Base-by-base conservation (phyloP, 2,888 invertebrate species). In the Sinodicranocentrus sp. region DNA sequence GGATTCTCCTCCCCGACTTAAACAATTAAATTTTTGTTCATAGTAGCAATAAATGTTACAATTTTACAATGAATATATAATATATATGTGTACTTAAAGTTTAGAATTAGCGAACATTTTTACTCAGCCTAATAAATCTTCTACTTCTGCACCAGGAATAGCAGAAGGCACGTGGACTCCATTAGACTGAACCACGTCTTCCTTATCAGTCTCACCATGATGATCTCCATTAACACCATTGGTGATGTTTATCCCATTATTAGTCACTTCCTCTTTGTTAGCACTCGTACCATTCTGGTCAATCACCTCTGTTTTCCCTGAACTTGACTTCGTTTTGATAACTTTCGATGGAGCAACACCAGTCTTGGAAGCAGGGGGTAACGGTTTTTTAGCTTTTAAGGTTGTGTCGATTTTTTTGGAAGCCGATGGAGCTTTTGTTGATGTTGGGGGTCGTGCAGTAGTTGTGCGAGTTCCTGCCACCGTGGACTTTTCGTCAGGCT, bases 381-480 rank as follows among this genome's bases (percentile, higher is more conserved):
- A 1, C 19, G 77, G 77, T 52, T 78, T 80, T 8, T 68, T 57
- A 1, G 54, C 13, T 17, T 59, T 70, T 13, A 79, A 48, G 3
- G n/a, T 25, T 17, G 83, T 87, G 63, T 85, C 89, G 83, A 88
- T 84, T 84, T 89, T 88, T 80, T 67, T 77, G 17, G 57, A 2
- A 19, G 33, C 52, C 3, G 26, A 1, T 19, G 85, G 84, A 67
- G 89, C 75, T 70, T 84, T 78, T 17, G 86, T 28, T 1, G 87
- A 54, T 13, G 87, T 44, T 48, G 48, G n/a, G 2, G 10, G 79
- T 85, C n/a, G n/a, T 2, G 17, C 48, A 15, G n/a, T 13, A 5
- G 15, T 10, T 10, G 8, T 13, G 48, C 48, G 48, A 17, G 48
- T 17, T 48, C 8, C 13, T 13, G n/a, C 48, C 8, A 2, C n/a